Evolutionary conservation across 2,888 invertebrate species (phyloP), one percentile per base, ranked within the genome.

Genomic region (Drosophila siamana): DNA sequence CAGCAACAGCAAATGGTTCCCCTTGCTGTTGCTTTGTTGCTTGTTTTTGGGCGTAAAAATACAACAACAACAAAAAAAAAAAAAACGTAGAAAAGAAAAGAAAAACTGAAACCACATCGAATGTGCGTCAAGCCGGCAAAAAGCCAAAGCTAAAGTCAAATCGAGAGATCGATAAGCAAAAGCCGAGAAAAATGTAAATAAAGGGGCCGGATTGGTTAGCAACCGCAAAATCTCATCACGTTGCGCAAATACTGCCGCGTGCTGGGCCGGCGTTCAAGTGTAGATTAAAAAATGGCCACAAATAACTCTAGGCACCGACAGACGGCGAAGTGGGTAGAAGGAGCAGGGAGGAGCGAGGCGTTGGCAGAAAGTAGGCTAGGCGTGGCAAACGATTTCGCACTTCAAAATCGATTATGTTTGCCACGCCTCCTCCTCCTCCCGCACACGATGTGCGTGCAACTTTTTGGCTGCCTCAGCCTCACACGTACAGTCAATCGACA

Each of bases 221-320:
- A 80, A 86, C 88, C 87, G 76, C 84, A 85, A 88, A 88, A 85
- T 85, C 88, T 85, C 89, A 88, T 85, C 84, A 85, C 84, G 88
- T 84, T 84, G 88, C 69, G 84, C 87, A 84, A 84, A 84, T 88
- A 84, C 79, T 67, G 86, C 70, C 70, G 80, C 86, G 69, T 79
- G 88, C 69, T 78, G 66, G 76, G 74, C 65, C 57, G 70, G 80
- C 76, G 81, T 88, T 85, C 73, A 72, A 85, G 88, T 88, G 84
- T 88, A 88, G 85, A 85, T 88, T 85, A 85, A 85, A 84, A 85
- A 88, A 85, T 88, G 76, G 75, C 81, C 87, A 76, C 88, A 85
- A 81, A 87, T 81, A 85, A 85, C 85, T 81, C 74, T 65, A 60
- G 81, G 74, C 74, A 46, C 51, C 46, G 40, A 22, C 13, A 13